Percentiles rank a stretch among this genome's conserved stretches.
Evolutionary conservation across 2,113 vertebrate species (phyloP).

Genomic region (Gracilinanus agilis): DNA sequence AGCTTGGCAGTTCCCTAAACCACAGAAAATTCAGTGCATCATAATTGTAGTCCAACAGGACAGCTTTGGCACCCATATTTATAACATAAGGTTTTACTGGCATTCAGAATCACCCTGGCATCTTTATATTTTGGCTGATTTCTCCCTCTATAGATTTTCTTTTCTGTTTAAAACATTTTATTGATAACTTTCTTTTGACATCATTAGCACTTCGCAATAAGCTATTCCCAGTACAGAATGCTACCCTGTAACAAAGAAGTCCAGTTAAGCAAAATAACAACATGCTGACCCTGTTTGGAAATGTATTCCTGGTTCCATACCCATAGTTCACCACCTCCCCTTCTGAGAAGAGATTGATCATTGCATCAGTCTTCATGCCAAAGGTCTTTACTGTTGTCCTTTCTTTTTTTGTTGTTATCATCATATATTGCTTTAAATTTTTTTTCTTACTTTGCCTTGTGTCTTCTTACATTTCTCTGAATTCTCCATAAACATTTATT

Average conservation of each 20-base stretch:
- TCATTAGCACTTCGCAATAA: background rate
- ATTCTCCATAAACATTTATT: background rate
- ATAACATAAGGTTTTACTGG: slow-evolving; percentile 8
- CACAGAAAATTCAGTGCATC: background rate
- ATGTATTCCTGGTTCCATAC: background rate
- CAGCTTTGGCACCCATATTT: background rate
- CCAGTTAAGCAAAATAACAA: background rate
- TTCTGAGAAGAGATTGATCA: background rate
- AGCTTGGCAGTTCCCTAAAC: accelerated
- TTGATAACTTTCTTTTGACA: background rate
- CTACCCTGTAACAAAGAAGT: background rate
- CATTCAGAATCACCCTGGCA: background rate
- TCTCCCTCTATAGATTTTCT: background rate
- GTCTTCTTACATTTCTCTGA: background rate
- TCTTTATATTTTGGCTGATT: background rate
- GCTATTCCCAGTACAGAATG: background rate
- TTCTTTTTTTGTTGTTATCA: background rate
- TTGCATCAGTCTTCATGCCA: background rate
- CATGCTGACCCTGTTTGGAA: background rate
- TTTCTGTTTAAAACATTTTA: background rate
- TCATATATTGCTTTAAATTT: background rate
- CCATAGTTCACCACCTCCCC: background rate
- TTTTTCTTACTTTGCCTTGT: background rate
- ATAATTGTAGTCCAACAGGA: accelerated
- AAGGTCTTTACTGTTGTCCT: background rate